These are phyloP conservation scores for Apotomis turbidana DNA, from an alignment of 2,888 invertebrate genomes.

Conservation along the genomic window DNA sequence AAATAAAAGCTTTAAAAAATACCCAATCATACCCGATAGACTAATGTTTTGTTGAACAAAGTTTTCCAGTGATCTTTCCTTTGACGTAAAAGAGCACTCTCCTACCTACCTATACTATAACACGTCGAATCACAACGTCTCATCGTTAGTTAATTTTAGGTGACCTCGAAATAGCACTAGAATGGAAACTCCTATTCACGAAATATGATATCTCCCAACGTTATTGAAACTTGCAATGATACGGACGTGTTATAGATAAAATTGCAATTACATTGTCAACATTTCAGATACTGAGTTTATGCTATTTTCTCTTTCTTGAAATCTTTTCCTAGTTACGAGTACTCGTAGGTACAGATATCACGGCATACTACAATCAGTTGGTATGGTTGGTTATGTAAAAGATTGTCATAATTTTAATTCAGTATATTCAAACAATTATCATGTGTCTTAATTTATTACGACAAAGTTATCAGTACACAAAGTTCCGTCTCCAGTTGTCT, in stretches of 20 bases:
- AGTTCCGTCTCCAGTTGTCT: constrained; percentile 21
- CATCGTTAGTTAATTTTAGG: constrained; percentile 67
- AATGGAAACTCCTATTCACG: constrained; percentile 63
- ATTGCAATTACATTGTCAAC: too few relatives aligned
- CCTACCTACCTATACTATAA: constrained; percentile 49
- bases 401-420: too few relatives aligned
- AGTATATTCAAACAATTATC: too few relatives aligned
- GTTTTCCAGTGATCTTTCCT: constrained; percentile 20
- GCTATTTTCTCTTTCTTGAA: too few relatives aligned
- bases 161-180: constrained; percentile 61
- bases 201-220: constrained; percentile 46
- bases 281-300: too few relatives aligned
- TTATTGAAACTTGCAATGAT: constrained; percentile 9
- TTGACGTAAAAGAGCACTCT: constrained; percentile 48
- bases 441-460: constrained; percentile 4
- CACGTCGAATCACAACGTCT: constrained; percentile 59
- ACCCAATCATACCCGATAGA: too few relatives aligned
- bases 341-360: too few relatives aligned
- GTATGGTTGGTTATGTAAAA: too few relatives aligned
- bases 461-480: constrained; percentile 19
- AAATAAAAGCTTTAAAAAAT: too few relatives aligned
- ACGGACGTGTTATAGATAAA: not conserved
- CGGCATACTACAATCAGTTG: too few relatives aligned
- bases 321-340: too few relatives aligned
- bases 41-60: not conserved